Evolutionary conservation across 1,140 invertebrate species (phyloP), one percentile per base, ranked within the genome.

Genomic region (Drosophila parvula): DNA sequence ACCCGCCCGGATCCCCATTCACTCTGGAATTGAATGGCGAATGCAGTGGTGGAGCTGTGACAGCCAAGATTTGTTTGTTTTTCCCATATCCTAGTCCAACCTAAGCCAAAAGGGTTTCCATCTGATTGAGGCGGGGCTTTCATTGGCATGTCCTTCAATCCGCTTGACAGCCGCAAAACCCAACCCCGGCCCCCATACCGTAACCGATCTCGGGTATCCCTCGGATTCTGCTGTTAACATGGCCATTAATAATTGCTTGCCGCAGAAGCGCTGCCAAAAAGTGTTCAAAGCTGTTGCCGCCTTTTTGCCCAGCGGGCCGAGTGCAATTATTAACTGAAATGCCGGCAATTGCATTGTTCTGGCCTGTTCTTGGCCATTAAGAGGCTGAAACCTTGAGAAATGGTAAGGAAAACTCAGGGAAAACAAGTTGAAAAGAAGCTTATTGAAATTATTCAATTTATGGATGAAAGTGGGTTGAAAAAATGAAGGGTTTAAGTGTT

Each of bases 21-120:
- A 68, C 74, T 65, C 63, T 58, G 48, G 57, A 64, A 79, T 77
- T 88, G 76, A 88, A 82, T 82, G 62, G 62, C 62, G 51, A 68
- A 60, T 43, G 59, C 77, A 67, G 48, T n/a, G n/a, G 28, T 62
- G 68, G 12, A 28, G 28, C 64, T 47, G 47, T 86, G 84, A 89
- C 84, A 88, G 84, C 76, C 58, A 83, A 88, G 83, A 88, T 88
- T 83, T 88, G 83, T 89, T 88, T 78, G 79, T 51, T 70, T 32
- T 61, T 44, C 44, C 48, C 22, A 28, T 16, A 28, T 51, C 34
- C 16, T 67, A 45, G 64, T 55, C 28, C 47, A 32, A 32, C 18
- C 56, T 77, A 63, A 56, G 41, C 50, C 44, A 43, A 83, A 88
- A 67, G 79, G 81, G 82, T 65, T 82, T 74, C 57, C 44, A 16